Evolutionary conservation across 2,113 vertebrate species (phyloP).

Genomic region (Centropus unirufus): DNA sequence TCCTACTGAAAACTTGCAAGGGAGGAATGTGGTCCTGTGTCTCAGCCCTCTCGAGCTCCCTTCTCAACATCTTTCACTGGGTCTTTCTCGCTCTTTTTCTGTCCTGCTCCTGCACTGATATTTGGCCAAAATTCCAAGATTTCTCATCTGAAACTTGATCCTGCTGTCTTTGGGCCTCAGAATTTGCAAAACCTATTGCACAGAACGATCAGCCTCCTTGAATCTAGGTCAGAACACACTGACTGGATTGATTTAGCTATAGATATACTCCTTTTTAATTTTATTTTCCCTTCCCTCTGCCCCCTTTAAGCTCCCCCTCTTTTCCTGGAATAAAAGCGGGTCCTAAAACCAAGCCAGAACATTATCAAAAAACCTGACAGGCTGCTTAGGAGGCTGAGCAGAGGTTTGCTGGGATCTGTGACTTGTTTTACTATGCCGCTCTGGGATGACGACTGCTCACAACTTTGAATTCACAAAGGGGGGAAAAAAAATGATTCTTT

Average conservation of each 20-base stretch:
- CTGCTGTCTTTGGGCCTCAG: constrained; percentile 45
- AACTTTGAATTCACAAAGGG: constrained; percentile 48
- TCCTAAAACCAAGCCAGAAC: constrained; percentile 31
- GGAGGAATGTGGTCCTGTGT: background rate
- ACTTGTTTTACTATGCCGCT: constrained; percentile 38
- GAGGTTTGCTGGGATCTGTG: constrained; percentile 44
- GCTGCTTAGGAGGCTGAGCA: constrained; percentile 34
- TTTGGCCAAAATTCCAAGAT: constrained; percentile 46
- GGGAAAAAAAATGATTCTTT: constrained; percentile 31
- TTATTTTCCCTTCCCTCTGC: constrained; percentile 8
- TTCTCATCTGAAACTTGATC: constrained; percentile 59
- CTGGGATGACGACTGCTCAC: constrained; percentile 36
- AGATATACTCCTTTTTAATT: background rate
- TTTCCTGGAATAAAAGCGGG: constrained; percentile 51
- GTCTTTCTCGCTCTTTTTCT: background rate
- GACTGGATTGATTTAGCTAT: constrained; percentile 63
- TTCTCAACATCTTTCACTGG: background rate
- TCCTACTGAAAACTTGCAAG: constrained; percentile 28
- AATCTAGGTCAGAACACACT: constrained; percentile 70
- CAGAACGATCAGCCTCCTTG: constrained; percentile 32
- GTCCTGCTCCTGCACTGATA: background rate
- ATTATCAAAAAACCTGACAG: constrained; percentile 51
- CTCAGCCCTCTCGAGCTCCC: background rate
- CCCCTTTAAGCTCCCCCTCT: background rate
- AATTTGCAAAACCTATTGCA: constrained; percentile 60